A percentile compares a stretch with the other conserved stretches of the same genome.
phyloP scores from a whole-genome alignment of 2,113 vertebrate genomes.

The Scortum barcoo region DNA sequence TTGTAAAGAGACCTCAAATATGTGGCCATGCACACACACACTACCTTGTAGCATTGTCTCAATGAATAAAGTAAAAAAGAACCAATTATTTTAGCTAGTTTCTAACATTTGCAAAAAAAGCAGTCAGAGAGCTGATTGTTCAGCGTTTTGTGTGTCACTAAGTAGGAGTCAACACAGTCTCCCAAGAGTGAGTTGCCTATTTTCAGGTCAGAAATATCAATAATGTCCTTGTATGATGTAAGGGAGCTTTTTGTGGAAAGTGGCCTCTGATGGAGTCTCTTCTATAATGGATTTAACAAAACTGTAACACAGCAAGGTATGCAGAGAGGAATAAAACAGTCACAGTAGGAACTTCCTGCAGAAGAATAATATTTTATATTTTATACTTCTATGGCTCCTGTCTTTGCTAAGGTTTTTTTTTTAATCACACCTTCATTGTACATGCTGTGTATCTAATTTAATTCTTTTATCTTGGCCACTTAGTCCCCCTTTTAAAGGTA shows the following conservation, averaged over 20 bases:
- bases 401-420: not conserved
- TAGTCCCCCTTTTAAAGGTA: slow-evolving; percentile 47
- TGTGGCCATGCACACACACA: not conserved
- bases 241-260: slow-evolving; percentile 13
- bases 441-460: slow-evolving; percentile 34
- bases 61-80: not conserved
- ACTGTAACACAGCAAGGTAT: not conserved
- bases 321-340: not conserved
- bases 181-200: not conserved
- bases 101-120: slow-evolving; percentile 1
- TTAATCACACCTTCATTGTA: slow-evolving; percentile 6
- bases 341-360: not conserved
- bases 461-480: slow-evolving; percentile 18
- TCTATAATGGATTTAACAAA: slow-evolving; percentile 3
- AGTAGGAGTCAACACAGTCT: slow-evolving; percentile 11
- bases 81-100: slow-evolving; percentile 13
- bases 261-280: not conserved
- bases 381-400: not conserved
- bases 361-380: slow-evolving; percentile 5
- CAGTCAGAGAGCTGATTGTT: not conserved
- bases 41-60: not conserved
- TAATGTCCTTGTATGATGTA: not conserved
- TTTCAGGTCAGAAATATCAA: not conserved
- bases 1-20: not conserved
- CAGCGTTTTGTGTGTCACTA: slow-evolving; percentile 7